A percentile compares a stretch with the other conserved stretches of the same genome.
Conservation (phyloP, 2,113 vertebrate species). For the Alaudala cheleensis region DNA sequence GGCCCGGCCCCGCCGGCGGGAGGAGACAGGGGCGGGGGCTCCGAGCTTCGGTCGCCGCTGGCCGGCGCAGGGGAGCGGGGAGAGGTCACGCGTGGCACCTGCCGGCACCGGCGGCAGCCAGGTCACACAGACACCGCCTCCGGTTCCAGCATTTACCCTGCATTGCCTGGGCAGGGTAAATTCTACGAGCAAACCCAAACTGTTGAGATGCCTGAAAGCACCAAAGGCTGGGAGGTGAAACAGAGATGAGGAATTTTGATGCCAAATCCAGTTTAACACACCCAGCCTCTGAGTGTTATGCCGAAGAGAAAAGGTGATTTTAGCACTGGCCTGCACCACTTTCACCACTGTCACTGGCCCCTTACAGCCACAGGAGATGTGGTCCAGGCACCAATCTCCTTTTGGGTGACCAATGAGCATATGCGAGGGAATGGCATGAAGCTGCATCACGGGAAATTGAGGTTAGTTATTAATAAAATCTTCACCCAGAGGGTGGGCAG, state of each 20-base stretch:
- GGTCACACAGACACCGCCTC: not conserved
- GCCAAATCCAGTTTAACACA: not conserved
- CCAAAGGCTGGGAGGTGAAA: not conserved
- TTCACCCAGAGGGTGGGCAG: not conserved
- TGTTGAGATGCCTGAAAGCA: not conserved
- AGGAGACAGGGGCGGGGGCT: not conserved
- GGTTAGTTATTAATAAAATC: not conserved
- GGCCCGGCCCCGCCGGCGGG: not conserved
- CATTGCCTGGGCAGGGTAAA: not conserved
- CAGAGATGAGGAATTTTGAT: not conserved
- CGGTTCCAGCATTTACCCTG: not conserved
- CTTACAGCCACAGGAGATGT: not conserved
- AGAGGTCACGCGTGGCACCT: fast-evolving
- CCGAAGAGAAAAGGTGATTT: not conserved
- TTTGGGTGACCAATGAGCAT: not conserved
- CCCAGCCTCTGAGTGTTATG: fast-evolving
- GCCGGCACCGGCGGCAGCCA: fast-evolving
- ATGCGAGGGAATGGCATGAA: not conserved
- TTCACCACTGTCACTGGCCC: not conserved
- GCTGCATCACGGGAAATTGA: not conserved
- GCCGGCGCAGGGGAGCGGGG: fast-evolving
- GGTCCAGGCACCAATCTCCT: not conserved
- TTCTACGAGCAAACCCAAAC: not conserved
- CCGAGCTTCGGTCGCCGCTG: fast-evolving
- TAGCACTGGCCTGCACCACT: not conserved